Base-by-base conservation (phyloP, 1,140 invertebrate genomes). In the Nomia melanderi region DNA sequence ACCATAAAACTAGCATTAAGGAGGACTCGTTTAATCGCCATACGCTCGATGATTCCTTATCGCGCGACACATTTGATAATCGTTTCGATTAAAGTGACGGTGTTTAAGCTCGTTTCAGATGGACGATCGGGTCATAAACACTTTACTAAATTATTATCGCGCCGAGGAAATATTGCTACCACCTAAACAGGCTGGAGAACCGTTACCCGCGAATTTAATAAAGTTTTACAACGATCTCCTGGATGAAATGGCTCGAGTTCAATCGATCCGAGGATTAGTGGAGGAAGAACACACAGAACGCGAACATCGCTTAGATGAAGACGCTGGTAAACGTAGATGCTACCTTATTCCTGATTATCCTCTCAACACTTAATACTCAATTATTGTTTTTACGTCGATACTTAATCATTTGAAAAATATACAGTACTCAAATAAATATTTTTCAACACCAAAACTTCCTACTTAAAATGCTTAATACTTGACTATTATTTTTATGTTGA, bases 151-250 rank as follows among this genome's bases (percentile, higher is more conserved):
- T 72, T 90, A 90, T 71, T 91, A 90, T 60, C 41, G 69, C 56
- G 77, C 41, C 9, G 67, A 90, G 23, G 86, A 89, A 66, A 80
- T 91, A 65, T 65, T 90, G 14, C 65, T 91, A 31, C 90, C 91
- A 9, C 63, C 62, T n/a, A 83, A 85, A 57, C 53, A 81, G 64
- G 78, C 81, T 25, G 86, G 82, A 5, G 78, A 86, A 14, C 56
- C 44, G 63, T 44, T 89, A 9, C 79, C 88, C 0, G 12, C 31
- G 57, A n/a, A 60, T 62, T 81, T 88, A 11, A 60, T 80, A 12
- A 64, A 86, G 63, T 91, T 89, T 73, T 90, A 90, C 69, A 64
- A 86, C 17, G 66, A 63, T 9, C 81, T 88, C 14, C 17, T 85
- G 9, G 44, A 75, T 9, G 72, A 84, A 6, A 88, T 88, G 84